Evolutionary conservation across 2,888 invertebrate genomes (phyloP).

Genomic region (Thecocarcelia acutangulata): DNA sequence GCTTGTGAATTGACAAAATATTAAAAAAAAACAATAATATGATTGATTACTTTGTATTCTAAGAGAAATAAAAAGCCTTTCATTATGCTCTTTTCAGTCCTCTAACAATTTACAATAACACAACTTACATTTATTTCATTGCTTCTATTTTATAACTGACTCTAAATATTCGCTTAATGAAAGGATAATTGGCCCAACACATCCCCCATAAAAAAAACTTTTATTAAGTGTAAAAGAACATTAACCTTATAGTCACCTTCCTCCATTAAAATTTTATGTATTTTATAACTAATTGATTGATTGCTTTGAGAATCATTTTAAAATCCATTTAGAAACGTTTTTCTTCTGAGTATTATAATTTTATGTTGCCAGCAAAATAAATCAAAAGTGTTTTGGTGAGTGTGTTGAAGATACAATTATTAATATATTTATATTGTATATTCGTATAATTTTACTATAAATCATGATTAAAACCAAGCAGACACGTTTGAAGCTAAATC

Average conservation of each 20-base stretch:
- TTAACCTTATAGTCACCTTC: background rate
- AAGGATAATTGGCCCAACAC: too few species aligned
- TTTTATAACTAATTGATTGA: slow-evolving; percentile 49
- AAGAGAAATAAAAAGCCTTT: too few species aligned
- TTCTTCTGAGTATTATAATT: background rate
- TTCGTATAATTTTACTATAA: slow-evolving; percentile 54
- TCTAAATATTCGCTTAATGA: too few species aligned
- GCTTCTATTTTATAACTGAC: too few species aligned
- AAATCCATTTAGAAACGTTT: background rate
- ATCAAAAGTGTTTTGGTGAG: background rate
- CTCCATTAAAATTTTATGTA: background rate
- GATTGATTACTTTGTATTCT: too few species aligned
- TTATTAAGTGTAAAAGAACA: background rate
- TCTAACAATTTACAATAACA: too few species aligned
- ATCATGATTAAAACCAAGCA: slow-evolving; percentile 44
- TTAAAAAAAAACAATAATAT: too few species aligned
- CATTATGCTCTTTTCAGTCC: too few species aligned
- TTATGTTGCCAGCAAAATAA: background rate
- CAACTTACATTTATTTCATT: too few species aligned
- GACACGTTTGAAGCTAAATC: background rate
- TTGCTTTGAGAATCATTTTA: slow-evolving; percentile 59
- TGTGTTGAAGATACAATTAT: background rate
- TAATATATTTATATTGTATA: slow-evolving; percentile 8
- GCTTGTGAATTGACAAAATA: too few species aligned
- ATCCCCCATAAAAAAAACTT: too few species aligned